These are phyloP conservation scores for Lepidurus arcticus DNA, from an alignment of 1,140 invertebrate species.

Conservation along the genomic window DNA sequence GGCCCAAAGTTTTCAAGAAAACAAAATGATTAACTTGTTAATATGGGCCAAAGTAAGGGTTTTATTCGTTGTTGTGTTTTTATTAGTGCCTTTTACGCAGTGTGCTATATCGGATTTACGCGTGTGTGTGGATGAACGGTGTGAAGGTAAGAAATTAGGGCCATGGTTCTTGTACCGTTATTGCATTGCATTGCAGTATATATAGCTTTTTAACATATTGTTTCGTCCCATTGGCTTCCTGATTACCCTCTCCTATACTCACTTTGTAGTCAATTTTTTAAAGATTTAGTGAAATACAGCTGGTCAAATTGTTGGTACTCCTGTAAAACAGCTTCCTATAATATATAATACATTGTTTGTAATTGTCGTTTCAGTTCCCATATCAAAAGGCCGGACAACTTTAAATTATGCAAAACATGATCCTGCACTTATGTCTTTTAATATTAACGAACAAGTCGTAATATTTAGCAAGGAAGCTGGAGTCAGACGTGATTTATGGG, in stretches of 20 bases:
- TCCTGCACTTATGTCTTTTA: conserved; percentile 57
- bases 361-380: conserved; percentile 50
- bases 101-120: conserved; percentile 52
- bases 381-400: conserved; percentile 58
- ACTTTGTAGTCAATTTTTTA: too few species aligned
- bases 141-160: conserved; percentile 51
- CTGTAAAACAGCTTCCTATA: too few species aligned
- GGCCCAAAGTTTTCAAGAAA: background rate
- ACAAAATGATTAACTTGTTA: conserved; percentile 9
- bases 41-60: background rate
- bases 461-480: conserved; percentile 68
- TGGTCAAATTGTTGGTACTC: too few species aligned
- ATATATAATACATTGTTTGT: conserved; percentile 15
- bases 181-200: too few species aligned
- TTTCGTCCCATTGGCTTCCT: too few species aligned
- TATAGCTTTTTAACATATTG: conserved; percentile 40
- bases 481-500: conserved; percentile 60
- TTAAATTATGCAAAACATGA: conserved; percentile 54
- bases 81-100: conserved; percentile 33
- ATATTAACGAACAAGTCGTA: conserved; percentile 53
- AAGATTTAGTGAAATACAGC: too few species aligned
- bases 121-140: conserved; percentile 55
- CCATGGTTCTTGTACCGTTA: background rate
- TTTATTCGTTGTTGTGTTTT: conserved; percentile 30
- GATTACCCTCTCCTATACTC: too few species aligned